Conservation (phyloP, 2,888 invertebrate genomes). For the Baronia brevicornis region DNA sequence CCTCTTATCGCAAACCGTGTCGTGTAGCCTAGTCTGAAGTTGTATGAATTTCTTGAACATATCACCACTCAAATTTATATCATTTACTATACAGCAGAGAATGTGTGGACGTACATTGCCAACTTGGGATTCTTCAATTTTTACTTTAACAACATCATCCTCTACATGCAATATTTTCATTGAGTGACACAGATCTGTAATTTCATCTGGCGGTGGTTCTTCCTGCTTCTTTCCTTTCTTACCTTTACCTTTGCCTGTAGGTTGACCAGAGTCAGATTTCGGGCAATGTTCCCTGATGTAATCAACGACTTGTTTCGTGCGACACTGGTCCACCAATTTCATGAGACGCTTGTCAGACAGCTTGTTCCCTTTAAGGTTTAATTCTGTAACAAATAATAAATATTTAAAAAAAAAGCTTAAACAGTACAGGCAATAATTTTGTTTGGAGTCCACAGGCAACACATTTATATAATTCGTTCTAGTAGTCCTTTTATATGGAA, state of each 20-base stretch:
- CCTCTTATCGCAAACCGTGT: conserved; percentile 84
- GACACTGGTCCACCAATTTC: conserved; percentile 84
- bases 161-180: conserved; percentile 64
- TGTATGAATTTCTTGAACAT: conserved; percentile 86
- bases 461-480: too few species aligned
- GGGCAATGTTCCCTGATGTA: conserved; percentile 82
- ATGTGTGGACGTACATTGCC: conserved; percentile 80
- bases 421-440: too few species aligned
- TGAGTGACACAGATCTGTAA: conserved; percentile 49
- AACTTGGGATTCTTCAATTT: conserved; percentile 73
- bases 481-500: too few species aligned
- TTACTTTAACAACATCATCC: conserved; percentile 65
- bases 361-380: conserved; percentile 84
- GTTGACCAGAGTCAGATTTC: conserved; percentile 42
- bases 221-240: conserved; percentile 59
- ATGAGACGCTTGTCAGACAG: conserved; percentile 82
- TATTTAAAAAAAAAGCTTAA: background rate
- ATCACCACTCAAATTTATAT: conserved; percentile 77
- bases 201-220: conserved; percentile 39
- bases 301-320: conserved; percentile 84
- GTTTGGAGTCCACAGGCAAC: too few species aligned
- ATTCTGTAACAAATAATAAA: conserved; percentile 61
- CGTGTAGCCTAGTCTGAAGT: conserved; percentile 85
- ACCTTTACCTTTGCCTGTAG: conserved; percentile 42
- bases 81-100: conserved; percentile 81